Percentiles rank a stretch among this genome's conserved stretches.
phyloP scores from a whole-genome alignment of 1,140 invertebrate species.

The Drosophila saltans region DNA sequence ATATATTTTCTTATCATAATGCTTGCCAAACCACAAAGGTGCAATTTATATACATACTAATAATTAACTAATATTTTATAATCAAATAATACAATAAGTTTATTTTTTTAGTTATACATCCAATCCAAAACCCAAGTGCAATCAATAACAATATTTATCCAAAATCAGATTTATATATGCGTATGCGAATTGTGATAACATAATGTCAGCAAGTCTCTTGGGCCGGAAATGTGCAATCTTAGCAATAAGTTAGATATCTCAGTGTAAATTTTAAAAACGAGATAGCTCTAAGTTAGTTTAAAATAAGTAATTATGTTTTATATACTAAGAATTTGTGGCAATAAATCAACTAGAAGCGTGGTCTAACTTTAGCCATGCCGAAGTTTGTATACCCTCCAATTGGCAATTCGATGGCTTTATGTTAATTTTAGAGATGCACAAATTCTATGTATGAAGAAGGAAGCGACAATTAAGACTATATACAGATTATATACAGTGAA shows the following conservation, averaged over 20 bases:
- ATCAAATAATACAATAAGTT: constrained; percentile 3
- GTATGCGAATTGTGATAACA: constrained; percentile 82
- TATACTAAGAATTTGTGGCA: neutral
- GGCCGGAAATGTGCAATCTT: constrained; percentile 83
- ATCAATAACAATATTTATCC: constrained; percentile 31
- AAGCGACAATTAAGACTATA: too few relatives aligned
- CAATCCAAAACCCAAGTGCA: constrained; percentile 44
- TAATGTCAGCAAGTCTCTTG: constrained; percentile 79
- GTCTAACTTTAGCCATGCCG: too few relatives aligned
- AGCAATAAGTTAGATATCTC: constrained; percentile 45
- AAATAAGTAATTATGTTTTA: constrained; percentile 15
- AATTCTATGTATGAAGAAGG: too few relatives aligned
- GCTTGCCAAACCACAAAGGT: constrained; percentile 78
- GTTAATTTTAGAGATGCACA: too few relatives aligned
- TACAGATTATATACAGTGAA: too few relatives aligned
- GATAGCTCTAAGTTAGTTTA: constrained; percentile 8
- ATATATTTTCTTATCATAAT: constrained; percentile 34
- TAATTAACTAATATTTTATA: neutral
- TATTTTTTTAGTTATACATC: constrained; percentile 6
- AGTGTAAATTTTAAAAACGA: constrained; percentile 39
- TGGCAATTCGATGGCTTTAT: too few relatives aligned
- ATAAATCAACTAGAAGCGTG: constrained; percentile 1
- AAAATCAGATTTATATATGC: constrained; percentile 27
- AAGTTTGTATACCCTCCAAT: too few relatives aligned
- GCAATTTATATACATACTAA: constrained; percentile 50